These are phyloP conservation scores for Lamprologus tigripictilis DNA, from an alignment of 2,113 vertebrate species.

Conservation along the genomic window DNA sequence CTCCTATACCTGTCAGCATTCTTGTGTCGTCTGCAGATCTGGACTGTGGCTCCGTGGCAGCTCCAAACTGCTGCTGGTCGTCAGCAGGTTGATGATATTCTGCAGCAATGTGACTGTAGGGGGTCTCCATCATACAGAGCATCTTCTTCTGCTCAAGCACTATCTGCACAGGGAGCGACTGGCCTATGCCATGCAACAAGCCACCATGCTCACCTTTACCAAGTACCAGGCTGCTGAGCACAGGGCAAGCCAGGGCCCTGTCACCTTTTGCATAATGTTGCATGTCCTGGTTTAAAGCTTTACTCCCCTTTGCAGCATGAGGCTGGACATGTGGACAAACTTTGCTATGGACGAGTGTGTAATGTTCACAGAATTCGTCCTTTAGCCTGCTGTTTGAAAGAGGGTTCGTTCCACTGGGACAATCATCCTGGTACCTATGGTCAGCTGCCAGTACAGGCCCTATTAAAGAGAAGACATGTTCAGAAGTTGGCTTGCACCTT, in stretches of 20 bases:
- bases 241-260: slow-evolving; percentile 36
- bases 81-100: slow-evolving; percentile 38
- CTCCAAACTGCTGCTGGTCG: slow-evolving; percentile 4
- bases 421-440: slow-evolving; percentile 63
- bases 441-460: slow-evolving; percentile 24
- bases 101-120: slow-evolving; percentile 41
- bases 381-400: slow-evolving; percentile 67
- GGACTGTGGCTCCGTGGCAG: slow-evolving; percentile 27
- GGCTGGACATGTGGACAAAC: slow-evolving; percentile 5
- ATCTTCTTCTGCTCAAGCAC: slow-evolving; percentile 72
- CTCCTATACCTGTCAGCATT: slow-evolving; percentile 21
- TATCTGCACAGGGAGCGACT: slow-evolving; percentile 69
- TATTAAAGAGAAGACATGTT: background rate
- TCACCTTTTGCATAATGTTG: slow-evolving; percentile 41
- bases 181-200: slow-evolving; percentile 58
- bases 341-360: slow-evolving; percentile 44
- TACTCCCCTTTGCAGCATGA: slow-evolving; percentile 59
- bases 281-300: slow-evolving; percentile 55
- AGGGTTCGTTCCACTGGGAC: slow-evolving; percentile 55
- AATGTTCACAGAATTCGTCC: slow-evolving; percentile 66
- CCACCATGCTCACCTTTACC: slow-evolving; percentile 69
- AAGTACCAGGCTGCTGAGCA: slow-evolving; percentile 59
- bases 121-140: slow-evolving; percentile 68
- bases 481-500: background rate
- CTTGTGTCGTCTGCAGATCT: slow-evolving; percentile 48